Conservation (phyloP, 2,113 vertebrate genomes). For the Takifugu flavidus region DNA sequence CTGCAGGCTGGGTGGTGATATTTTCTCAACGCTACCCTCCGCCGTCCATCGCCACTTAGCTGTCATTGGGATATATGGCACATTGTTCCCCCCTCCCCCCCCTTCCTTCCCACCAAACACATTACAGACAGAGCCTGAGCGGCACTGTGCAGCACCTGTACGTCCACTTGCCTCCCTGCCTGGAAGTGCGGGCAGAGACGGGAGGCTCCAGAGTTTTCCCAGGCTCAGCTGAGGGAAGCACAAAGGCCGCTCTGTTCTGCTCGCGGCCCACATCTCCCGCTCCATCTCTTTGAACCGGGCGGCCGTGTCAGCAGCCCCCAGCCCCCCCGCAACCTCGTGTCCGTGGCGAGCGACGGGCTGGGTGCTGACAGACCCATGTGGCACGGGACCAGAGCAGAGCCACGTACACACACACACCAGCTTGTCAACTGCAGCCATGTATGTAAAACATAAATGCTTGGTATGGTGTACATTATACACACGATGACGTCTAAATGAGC, state of each 20-base stretch:
- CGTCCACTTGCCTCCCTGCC: constrained; percentile 56
- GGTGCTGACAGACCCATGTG: constrained; percentile 59
- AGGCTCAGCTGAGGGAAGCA: constrained; percentile 51
- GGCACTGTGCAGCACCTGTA: constrained; percentile 65
- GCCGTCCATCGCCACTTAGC: constrained; percentile 27
- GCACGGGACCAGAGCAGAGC: constrained; percentile 21
- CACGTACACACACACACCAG: constrained; percentile 6
- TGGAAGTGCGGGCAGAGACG: constrained; percentile 29
- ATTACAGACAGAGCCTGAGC: constrained; percentile 34
- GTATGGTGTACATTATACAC: neutral
- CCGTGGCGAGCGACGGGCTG: constrained; percentile 60
- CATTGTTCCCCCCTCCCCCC: constrained; percentile 9
- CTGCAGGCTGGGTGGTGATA: neutral
- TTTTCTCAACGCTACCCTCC: constrained; percentile 11
- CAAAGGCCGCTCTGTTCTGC: constrained; percentile 66
- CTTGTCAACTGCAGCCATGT: constrained; percentile 2
- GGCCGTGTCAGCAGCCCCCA: constrained; percentile 61
- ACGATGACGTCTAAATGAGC: too few species aligned
- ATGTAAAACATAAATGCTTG: neutral
- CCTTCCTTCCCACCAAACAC: constrained; percentile 1
- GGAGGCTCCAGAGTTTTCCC: constrained; percentile 53
- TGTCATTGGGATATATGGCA: constrained; percentile 34
- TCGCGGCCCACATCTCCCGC: constrained; percentile 58
- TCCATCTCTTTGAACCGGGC: constrained; percentile 68
- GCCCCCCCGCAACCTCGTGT: constrained; percentile 60